phyloP scores from a whole-genome alignment of 2,113 vertebrate genomes.

The Macquaria australasica region DNA sequence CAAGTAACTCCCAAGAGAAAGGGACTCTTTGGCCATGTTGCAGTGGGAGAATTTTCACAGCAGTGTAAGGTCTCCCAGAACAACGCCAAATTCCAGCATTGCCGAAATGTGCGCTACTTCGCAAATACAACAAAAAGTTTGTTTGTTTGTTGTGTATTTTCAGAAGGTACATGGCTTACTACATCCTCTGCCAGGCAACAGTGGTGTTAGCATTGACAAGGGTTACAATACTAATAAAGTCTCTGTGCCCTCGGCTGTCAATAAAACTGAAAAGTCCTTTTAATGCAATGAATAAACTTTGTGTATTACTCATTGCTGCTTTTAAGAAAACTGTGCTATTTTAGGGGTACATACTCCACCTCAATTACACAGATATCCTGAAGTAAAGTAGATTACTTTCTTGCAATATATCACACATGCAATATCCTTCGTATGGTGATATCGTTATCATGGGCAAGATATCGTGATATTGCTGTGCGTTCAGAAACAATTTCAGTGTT shows the following conservation, averaged over 20 bases:
- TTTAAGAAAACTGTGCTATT: not conserved
- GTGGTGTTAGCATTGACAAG: constrained; percentile 4
- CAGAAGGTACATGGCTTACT: constrained; percentile 3
- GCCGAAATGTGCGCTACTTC: not conserved
- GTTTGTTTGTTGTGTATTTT: constrained; percentile 23
- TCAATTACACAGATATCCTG: not conserved
- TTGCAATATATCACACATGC: not conserved
- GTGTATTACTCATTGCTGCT: not conserved
- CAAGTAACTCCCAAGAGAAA: constrained; percentile 7
- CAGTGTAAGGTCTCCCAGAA: constrained; percentile 19
- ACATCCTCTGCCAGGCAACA: not conserved
- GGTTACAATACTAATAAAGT: not conserved
- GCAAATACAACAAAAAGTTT: not conserved
- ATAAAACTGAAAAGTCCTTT: not conserved
- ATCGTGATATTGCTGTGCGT: not conserved
- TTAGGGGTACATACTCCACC: not conserved
- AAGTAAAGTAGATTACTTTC: not conserved
- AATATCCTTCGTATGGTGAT: not conserved
- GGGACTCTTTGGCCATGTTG: not conserved
- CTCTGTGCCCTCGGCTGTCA: not conserved
- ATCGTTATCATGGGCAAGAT: not conserved
- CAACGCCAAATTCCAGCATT: constrained; percentile 19
- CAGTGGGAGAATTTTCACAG: constrained; percentile 10
- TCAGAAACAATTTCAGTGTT: not conserved
- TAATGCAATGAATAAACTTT: not conserved